Base-by-base conservation (phyloP, 92 coral and sea anemone species). In the Phenganax marumi region DNA sequence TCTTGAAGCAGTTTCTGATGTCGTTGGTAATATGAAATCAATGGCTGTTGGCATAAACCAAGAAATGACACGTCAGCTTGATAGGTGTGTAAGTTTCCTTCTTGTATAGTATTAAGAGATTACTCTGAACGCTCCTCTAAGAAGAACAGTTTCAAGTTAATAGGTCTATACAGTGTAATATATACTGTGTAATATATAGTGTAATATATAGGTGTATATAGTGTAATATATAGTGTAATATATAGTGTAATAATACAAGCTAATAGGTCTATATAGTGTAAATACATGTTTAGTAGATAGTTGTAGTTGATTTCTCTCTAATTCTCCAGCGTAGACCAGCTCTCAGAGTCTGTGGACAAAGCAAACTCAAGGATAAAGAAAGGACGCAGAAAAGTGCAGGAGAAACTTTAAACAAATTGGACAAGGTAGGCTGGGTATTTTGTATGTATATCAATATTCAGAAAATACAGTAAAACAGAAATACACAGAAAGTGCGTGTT, bases 291-390 rank as follows among this genome's bases (percentile, higher is more conserved):
- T 56, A 7, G n/a, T 56, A 8, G 17, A 56, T 56, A 56, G n/a
- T 56, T 14, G 22, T 3, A 14, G 7, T n/a, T 74, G 13, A 74
- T 6, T 21, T 51, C 4, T 77, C 13, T 24, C 14, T 33, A 25
- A 0, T 77, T 52, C 16, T 77, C 23, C 16, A 77, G 81, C 23
- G 23, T 77, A 24, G 99, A 96, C 56, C 55, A 72, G 24, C 83
- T 96, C 24, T 89, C 99, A 53, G 93, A 92, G 76, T 96, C 99
- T 19, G 93, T 92, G 72, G 97, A 92, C 71, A 92, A 96, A 84
- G 99, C 97, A 12, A 88, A 91, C 50, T 94, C 91, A 77, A 92
- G 97, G 75, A 80, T 96, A 47, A 81, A 88, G 65, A 84, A 86
- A 55, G 89, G 90, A 63, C 63, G 81, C 50, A 84, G 88, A 77